Base-by-base conservation (phyloP, 2,888 invertebrate species). In the Elaeidobius kamerunicus region DNA sequence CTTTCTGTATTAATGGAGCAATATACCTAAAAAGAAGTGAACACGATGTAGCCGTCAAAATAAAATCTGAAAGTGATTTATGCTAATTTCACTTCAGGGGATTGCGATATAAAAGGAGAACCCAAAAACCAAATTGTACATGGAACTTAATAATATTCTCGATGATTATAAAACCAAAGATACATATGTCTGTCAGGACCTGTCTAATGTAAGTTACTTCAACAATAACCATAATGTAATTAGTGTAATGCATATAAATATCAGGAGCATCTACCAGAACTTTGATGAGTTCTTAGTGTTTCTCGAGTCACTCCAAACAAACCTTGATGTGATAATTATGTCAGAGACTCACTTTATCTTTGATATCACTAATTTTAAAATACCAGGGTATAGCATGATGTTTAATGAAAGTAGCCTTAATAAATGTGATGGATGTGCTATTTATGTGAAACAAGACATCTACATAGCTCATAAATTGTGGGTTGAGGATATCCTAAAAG, bases 371-470 rank as follows among this genome's bases (percentile, higher is more conserved):
- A n/a, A 38, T 16, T 38, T 38, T 17, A 38, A 38, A 5, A 38
- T 38, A 38, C 14, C 15, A 3, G 38, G 38, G 4, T 38, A 15
- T 16, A 15, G 17, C 15, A 38, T 38, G 14, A 9, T 38, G 16
- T 38, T 38, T 11, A 38, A 38, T 38, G 38, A 38, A 38, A 38
- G 14, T 11, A 38, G 11, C 4, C 16, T 38, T 6, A 38, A 38
- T 15, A 16, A 17, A 15, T 38, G 38, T 16, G 16, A 38, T 38
- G 38, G 38, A 3, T 38, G 38, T 15, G 38, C 16, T 6, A 15
- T 38, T 6, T 9, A 38, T 38, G 38, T 38, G 9, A 38, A 16
- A 16, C 38, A 38, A 38, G 38, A 38, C 11, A 38, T 38, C 12
- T 38, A 27, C 27, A 27, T 27, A 15, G 11, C 15, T 38, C 38